Conservation (phyloP, 2,113 vertebrate species). For the Daubentonia madagascariensis region DNA sequence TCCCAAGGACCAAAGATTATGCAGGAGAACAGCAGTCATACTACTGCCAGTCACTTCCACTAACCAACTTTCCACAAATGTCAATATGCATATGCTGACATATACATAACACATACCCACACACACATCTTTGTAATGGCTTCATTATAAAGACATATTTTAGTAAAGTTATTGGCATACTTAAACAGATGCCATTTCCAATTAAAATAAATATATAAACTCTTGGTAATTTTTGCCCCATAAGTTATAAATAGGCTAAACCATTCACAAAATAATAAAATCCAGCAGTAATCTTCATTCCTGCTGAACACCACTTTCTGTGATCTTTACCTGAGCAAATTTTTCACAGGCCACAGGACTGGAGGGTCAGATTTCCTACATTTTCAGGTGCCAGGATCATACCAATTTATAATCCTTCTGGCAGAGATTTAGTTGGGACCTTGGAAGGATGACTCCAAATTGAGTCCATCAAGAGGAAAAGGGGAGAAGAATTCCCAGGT, state of each 20-base stretch:
- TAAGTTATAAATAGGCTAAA: not conserved
- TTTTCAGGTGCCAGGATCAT: not conserved
- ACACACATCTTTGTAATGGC: not conserved
- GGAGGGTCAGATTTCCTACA: not conserved
- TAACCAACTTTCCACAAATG: not conserved
- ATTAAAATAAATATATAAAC: not conserved
- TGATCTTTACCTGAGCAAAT: not conserved
- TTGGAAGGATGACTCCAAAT: not conserved
- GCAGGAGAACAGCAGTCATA: not conserved
- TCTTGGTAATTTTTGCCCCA: not conserved
- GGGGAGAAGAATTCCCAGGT: not conserved
- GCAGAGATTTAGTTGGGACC: not conserved
- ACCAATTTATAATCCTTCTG: not conserved
- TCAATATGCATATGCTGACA: not conserved
- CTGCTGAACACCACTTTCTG: not conserved
- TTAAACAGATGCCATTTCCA: not conserved
- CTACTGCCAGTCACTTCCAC: not conserved
- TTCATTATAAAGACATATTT: not conserved
- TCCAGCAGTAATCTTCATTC: not conserved
- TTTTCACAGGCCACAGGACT: not conserved
- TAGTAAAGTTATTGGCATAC: not conserved
- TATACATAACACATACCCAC: not conserved
- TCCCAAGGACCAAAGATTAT: not conserved
- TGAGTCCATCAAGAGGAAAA: not conserved
- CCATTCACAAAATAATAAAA: not conserved